phyloP scores from a whole-genome alignment of 2,113 vertebrate species.

The Candoia aspera region DNA sequence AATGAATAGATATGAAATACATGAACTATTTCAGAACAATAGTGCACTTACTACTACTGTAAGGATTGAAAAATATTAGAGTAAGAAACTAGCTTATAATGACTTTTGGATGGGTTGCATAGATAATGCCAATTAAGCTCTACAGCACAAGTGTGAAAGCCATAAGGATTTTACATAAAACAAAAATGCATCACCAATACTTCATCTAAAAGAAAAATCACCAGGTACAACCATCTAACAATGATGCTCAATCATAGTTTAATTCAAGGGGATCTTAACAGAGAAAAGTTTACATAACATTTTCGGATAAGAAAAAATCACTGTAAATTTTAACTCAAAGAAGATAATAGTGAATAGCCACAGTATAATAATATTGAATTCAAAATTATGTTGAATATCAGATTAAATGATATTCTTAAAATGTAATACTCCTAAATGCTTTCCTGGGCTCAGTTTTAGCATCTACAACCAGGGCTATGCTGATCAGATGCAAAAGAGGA shows the following conservation, averaged over 20 bases:
- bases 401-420: too few species aligned
- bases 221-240: neutral
- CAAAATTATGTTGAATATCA: neutral
- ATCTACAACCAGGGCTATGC: neutral
- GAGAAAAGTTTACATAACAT: neutral
- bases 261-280: neutral
- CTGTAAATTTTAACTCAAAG: neutral
- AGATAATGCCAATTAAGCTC: neutral
- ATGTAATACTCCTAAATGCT: too few species aligned
- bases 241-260: neutral
- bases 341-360: neutral
- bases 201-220: neutral
- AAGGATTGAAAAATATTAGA: neutral
- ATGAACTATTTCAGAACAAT: neutral
- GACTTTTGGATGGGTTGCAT: fast-evolving
- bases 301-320: neutral
- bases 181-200: neutral
- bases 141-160: neutral
- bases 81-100: neutral
- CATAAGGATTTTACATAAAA: neutral
- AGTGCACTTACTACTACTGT: neutral
- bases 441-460: neutral
- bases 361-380: neutral
- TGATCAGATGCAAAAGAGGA: neutral
- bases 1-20: neutral